Percentiles rank a stretch among this genome's conserved stretches.
phyloP scores from a whole-genome alignment of 35 echinoderm and acorn worm species.

The Chiridota heheva region DNA sequence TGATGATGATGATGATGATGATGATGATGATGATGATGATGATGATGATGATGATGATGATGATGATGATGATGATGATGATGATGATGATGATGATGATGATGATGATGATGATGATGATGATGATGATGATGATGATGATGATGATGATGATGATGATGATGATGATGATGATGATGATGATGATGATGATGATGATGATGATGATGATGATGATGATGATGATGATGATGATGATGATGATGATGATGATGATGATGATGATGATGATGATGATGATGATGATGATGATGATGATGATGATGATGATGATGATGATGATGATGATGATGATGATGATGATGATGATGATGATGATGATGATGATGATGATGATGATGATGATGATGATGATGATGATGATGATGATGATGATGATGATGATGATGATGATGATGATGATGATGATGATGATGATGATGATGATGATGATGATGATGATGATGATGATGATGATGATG shows the following conservation, averaged over 20 bases:
- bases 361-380: constrained; percentile 6
- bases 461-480: constrained; percentile 6
- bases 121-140: constrained; percentile 6
- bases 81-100: constrained; percentile 6
- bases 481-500: not conserved
- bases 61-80: constrained; percentile 6
- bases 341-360: constrained; percentile 6
- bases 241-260: constrained; percentile 6
- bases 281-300: constrained; percentile 6
- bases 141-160: constrained; percentile 6
- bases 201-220: constrained; percentile 6
- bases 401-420: constrained; percentile 6
- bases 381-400: constrained; percentile 6
- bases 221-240: constrained; percentile 6
- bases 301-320: constrained; percentile 6
- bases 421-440: constrained; percentile 6
- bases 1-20: constrained; percentile 6
- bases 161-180: constrained; percentile 6
- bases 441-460: constrained; percentile 6
- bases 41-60: constrained; percentile 6
- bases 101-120: constrained; percentile 6
- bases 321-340: constrained; percentile 6
- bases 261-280: constrained; percentile 6
- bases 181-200: constrained; percentile 6
- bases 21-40: constrained; percentile 6